Evolutionary conservation across 2,888 invertebrate genomes (phyloP).

Genomic region (Zaprionus obscuricornis): DNA sequence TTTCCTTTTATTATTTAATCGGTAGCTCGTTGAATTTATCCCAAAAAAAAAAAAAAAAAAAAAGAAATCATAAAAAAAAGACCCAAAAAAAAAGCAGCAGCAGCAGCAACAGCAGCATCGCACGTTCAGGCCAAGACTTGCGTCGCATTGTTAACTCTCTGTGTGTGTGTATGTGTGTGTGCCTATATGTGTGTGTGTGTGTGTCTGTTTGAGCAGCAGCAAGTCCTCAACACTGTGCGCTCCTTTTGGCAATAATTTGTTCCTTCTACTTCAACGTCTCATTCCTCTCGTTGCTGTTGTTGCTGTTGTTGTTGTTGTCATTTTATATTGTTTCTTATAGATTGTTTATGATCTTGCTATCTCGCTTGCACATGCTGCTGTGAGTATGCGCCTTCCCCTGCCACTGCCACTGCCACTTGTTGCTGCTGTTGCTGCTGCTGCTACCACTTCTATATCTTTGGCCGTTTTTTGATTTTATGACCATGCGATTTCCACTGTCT

Average conservation of each 20-base stretch:
- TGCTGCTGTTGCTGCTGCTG: neutral
- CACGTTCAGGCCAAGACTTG: no score
- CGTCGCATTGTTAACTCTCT: no score
- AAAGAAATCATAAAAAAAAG: no score
- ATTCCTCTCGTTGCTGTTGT: constrained; percentile 8
- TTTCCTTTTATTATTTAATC: constrained; percentile 63
- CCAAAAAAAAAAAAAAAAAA: no score
- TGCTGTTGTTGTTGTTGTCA: constrained; percentile 39
- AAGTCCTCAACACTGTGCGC: constrained; percentile 19
- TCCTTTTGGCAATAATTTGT: constrained; percentile 61
- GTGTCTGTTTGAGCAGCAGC: constrained; percentile 2
- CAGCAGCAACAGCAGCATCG: no score
- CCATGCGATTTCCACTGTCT: constrained; percentile 63
- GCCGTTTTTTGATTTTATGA: constrained; percentile 14
- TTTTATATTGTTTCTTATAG: constrained; percentile 37
- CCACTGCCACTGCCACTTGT: constrained; percentile 6
- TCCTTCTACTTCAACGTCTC: constrained; percentile 9
- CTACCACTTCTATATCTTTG: no score
- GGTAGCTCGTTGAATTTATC: constrained; percentile 24
- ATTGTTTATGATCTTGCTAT: constrained; percentile 37
- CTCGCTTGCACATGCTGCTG: constrained; percentile 1
- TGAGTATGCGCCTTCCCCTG: neutral
- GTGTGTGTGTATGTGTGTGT: neutral
- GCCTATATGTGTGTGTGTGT: constrained; percentile 4
- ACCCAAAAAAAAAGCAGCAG: neutral